Evolutionary conservation across 2,113 vertebrate species (phyloP).

Genomic region (Gallinago undulata): DNA sequence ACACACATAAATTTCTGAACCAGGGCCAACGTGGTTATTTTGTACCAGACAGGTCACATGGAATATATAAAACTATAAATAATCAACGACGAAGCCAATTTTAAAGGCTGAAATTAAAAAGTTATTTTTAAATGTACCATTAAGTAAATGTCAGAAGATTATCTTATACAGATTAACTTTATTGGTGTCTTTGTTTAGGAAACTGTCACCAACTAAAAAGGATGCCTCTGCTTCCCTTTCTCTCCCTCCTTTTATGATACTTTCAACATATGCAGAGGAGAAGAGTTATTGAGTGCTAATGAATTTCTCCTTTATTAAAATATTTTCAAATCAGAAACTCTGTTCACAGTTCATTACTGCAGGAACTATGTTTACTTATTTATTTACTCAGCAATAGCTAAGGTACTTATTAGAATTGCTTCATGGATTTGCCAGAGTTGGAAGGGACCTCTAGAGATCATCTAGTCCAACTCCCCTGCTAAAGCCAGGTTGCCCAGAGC

Average conservation of each 20-base stretch:
- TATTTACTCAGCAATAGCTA: slow-evolving; percentile 13
- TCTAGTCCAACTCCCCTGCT: too few species aligned
- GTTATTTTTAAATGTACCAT: background rate
- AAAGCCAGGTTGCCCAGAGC: too few species aligned
- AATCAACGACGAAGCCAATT: background rate
- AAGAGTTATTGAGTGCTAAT: slow-evolving; percentile 17
- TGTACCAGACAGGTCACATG: background rate
- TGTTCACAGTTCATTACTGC: slow-evolving; percentile 17
- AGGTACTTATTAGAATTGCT: background rate
- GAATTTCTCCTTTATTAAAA: slow-evolving; percentile 45
- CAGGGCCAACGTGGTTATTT: background rate
- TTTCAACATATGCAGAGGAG: background rate
- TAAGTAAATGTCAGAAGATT: background rate
- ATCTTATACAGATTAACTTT: background rate
- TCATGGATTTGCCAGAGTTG: too few species aligned
- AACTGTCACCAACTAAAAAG: background rate
- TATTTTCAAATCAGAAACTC: slow-evolving; percentile 25
- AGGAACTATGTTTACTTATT: slow-evolving; percentile 32
- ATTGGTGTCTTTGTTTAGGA: background rate
- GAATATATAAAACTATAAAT: background rate
- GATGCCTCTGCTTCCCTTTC: background rate
- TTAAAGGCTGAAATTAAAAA: background rate
- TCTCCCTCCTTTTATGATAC: background rate
- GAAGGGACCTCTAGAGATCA: too few species aligned
- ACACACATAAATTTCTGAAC: background rate